These are phyloP conservation scores for Caenorhabditis becei DNA, from an alignment of 2,888 invertebrate genomes.

Conservation along the genomic window DNA sequence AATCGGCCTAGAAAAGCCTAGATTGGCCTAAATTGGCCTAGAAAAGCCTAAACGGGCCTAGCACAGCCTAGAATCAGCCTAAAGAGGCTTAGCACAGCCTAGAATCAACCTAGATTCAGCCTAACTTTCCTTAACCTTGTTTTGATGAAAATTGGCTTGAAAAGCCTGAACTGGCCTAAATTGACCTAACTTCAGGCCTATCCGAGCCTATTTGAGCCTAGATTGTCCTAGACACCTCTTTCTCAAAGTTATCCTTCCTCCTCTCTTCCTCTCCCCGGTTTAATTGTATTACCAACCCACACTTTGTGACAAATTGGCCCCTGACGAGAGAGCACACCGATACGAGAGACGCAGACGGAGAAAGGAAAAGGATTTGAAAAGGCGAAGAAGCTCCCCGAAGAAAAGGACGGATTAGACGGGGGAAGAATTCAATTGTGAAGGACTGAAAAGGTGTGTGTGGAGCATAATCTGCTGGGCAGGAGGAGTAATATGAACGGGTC, in stretches of 20 bases:
- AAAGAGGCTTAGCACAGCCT: no score
- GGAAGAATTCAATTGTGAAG: background rate
- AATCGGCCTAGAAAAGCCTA: no score
- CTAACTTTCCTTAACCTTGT: no score
- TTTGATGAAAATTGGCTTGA: no score
- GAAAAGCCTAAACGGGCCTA: no score
- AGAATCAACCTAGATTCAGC: no score
- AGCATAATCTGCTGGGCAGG: background rate
- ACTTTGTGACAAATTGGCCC: constrained; percentile 39
- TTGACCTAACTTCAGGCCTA: no score
- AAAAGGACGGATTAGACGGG: background rate
- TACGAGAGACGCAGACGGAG: constrained; percentile 20
- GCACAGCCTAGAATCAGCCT: no score
- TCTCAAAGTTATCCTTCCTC: background rate
- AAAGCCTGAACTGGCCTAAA: no score
- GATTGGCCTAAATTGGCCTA: no score
- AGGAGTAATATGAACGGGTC: no score
- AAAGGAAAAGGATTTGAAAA: constrained; percentile 21
- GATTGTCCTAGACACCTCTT: background rate
- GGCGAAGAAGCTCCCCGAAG: background rate
- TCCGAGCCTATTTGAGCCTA: no score
- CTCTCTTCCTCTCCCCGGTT: constrained; percentile 1
- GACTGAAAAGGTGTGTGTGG: background rate
- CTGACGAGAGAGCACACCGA: constrained; percentile 2
- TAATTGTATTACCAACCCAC: constrained; percentile 45